Percentiles rank a stretch among this genome's conserved stretches.
Evolutionary conservation across 2,113 vertebrate species (phyloP).

Genomic region (Eulemur rufifrons): DNA sequence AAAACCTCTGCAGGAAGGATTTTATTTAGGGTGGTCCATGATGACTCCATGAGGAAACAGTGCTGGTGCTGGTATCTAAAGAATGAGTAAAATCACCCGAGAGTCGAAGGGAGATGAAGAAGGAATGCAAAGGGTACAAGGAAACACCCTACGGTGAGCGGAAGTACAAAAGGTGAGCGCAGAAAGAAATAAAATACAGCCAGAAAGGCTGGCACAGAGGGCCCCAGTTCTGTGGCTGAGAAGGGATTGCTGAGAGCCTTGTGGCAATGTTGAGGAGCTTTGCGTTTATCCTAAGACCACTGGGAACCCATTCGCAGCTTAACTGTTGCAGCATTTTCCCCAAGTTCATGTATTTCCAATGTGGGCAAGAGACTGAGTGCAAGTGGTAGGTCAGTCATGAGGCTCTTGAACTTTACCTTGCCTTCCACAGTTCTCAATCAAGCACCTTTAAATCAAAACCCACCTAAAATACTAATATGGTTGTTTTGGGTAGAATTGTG

Average conservation of each 20-base stretch:
- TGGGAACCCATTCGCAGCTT: neutral
- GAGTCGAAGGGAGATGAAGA: neutral
- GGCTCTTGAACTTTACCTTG: neutral
- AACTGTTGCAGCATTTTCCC: neutral
- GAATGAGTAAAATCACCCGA: neutral
- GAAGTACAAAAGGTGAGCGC: fast-evolving
- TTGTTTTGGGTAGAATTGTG: neutral
- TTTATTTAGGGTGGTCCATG: neutral
- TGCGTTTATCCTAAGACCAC: neutral
- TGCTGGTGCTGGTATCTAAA: neutral
- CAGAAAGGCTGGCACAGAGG: neutral
- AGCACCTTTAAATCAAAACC: neutral
- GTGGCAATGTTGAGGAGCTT: neutral
- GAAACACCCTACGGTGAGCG: neutral
- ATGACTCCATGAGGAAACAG: neutral
- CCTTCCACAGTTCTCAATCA: neutral
- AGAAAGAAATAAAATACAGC: neutral
- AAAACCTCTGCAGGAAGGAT: neutral
- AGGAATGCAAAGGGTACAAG: neutral
- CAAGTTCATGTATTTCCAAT: neutral
- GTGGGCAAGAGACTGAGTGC: neutral
- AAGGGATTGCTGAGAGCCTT: neutral
- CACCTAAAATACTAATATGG: neutral
- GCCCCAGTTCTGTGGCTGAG: neutral
- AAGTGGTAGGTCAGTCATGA: neutral